Evolutionary conservation across 2,113 vertebrate genomes (phyloP).

Genomic region (Rhinoderma darwinii): DNA sequence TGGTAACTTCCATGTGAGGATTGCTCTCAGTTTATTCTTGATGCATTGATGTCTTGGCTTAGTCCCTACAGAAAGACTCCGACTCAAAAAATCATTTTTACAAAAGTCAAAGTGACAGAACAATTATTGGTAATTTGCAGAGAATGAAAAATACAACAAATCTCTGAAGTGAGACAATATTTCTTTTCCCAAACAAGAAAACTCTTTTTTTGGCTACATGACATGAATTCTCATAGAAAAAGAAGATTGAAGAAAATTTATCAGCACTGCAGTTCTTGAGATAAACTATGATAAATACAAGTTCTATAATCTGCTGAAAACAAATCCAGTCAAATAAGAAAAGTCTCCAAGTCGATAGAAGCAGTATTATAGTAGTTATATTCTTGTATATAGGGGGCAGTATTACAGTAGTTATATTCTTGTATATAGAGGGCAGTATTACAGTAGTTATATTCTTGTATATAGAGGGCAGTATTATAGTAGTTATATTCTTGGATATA

Average conservation of each 20-base stretch:
- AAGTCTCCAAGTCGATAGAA: background rate
- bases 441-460: background rate
- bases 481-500: background rate
- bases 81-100: constrained; percentile 34
- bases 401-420: background rate
- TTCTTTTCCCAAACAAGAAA: constrained; percentile 19
- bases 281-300: background rate
- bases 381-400: background rate
- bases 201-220: background rate
- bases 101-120: constrained; percentile 53
- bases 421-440: background rate
- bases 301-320: background rate
- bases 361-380: constrained; percentile 9
- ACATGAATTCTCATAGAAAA: background rate
- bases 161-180: constrained; percentile 21
- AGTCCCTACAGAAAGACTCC: constrained; percentile 37
- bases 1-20: constrained; percentile 31
- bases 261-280: background rate
- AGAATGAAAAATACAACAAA: constrained; percentile 43
- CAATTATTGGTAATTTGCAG: constrained; percentile 53
- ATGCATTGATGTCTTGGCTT: constrained; percentile 39
- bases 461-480: background rate
- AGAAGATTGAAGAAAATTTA: background rate
- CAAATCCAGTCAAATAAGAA: background rate
- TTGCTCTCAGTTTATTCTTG: constrained; percentile 33